Evolutionary conservation across 2,797 vertebrate species (phyloP).

Genomic region (Crocodylus rhombifer): DNA sequence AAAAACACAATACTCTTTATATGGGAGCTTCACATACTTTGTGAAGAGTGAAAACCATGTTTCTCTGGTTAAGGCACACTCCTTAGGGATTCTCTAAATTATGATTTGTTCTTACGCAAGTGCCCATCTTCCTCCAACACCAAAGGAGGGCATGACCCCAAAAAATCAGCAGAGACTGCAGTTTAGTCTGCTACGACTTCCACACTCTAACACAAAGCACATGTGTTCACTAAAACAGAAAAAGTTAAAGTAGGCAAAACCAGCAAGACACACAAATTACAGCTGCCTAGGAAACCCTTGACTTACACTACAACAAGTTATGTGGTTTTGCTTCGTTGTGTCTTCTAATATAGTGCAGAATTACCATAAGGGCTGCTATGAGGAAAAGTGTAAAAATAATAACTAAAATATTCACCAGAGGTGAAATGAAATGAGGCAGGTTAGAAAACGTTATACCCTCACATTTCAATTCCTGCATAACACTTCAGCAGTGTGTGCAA

Average conservation of each 20-base stretch:
- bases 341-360: neutral
- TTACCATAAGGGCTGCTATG: neutral
- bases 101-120: constrained; percentile 58
- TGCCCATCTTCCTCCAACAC: constrained; percentile 59
- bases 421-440: neutral
- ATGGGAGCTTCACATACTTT: neutral
- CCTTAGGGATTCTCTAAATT: constrained; percentile 61
- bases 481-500: neutral
- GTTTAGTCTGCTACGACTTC: constrained; percentile 53
- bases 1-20: constrained; percentile 44
- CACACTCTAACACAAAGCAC: constrained; percentile 64
- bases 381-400: constrained; percentile 9
- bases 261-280: constrained; percentile 44
- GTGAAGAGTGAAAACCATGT: constrained; percentile 46
- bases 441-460: constrained; percentile 3
- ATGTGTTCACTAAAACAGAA: constrained; percentile 67
- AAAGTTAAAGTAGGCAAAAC: constrained; percentile 52
- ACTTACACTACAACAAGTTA: constrained; percentile 5
- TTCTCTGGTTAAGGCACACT: constrained; percentile 37
- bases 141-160: constrained; percentile 52
- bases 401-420: neutral
- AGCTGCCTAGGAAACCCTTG: constrained; percentile 37
- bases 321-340: neutral
- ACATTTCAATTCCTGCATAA: neutral
- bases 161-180: constrained; percentile 39